These are phyloP conservation scores for Drosophila truncata DNA, from an alignment of 1,140 invertebrate genomes.

Conservation along the genomic window DNA sequence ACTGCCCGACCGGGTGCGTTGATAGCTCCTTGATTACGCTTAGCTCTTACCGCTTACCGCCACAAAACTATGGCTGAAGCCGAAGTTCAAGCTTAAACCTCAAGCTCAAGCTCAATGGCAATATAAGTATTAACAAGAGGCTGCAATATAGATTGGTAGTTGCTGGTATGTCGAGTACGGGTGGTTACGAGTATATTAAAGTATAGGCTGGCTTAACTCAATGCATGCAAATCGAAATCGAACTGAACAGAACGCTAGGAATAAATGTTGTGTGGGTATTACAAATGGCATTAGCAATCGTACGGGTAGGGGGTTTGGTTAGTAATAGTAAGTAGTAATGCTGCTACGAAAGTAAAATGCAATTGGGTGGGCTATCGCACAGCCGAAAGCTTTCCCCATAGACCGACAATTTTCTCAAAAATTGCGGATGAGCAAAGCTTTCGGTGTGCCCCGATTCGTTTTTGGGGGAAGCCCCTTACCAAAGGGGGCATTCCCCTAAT, in stretches of 20 bases:
- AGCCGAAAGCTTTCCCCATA: conserved; percentile 69
- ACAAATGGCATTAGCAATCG: conserved; percentile 71
- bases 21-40: conserved; percentile 13
- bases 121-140: conserved; percentile 34
- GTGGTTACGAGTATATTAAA: conserved; percentile 60
- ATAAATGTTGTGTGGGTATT: conserved; percentile 64
- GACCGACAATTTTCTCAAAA: conserved; percentile 46
- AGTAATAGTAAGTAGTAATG: conserved; percentile 57
- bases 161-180: conserved; percentile 56
- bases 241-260: conserved; percentile 72
- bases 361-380: conserved; percentile 44
- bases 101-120: conserved; percentile 1
- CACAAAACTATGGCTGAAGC: conserved; percentile 31
- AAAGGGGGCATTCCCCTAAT: conserved; percentile 19
- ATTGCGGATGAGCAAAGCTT: conserved; percentile 67
- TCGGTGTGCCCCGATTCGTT: conserved; percentile 46
- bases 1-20: conserved; percentile 9
- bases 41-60: conserved; percentile 42
- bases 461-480: conserved; percentile 32
- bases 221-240: conserved; percentile 74
- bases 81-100: conserved; percentile 8
- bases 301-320: conserved; percentile 49
- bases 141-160: conserved; percentile 66
- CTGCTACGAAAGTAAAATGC: conserved; percentile 68
- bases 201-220: conserved; percentile 64